Percentiles rank a stretch among this genome's conserved stretches.
These are phyloP conservation scores for Pollenia griseotomentosa DNA, from an alignment of 2,888 invertebrate genomes.

Conservation along the genomic window DNA sequence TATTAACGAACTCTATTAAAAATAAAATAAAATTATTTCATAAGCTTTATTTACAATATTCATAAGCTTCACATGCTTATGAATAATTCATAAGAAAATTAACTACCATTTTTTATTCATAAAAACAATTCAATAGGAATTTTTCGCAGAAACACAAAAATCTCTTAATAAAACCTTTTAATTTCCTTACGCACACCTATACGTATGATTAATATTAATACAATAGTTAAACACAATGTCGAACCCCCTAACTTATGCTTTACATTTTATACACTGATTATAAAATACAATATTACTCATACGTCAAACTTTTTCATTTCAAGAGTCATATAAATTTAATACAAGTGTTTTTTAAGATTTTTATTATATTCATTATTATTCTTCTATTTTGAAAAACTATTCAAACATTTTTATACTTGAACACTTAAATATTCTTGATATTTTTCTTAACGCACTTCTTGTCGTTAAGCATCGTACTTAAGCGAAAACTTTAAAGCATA, in stretches of 20 bases:
- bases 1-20: no score
- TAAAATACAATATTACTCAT: constrained; percentile 21
- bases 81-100: no score
- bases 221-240: background rate
- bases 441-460: constrained; percentile 53
- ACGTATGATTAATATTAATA: constrained; percentile 37
- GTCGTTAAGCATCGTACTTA: constrained; percentile 50
- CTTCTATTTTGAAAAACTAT: constrained; percentile 24
- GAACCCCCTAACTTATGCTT: constrained; percentile 2
- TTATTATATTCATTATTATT: constrained; percentile 8
- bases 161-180: background rate
- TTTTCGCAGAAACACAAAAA: background rate
- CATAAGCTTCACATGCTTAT: no score
- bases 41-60: no score
- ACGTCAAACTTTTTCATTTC: background rate
- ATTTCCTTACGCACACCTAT: background rate
- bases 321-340: constrained; percentile 31
- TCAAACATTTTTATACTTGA: constrained; percentile 50
- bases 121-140: background rate
- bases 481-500: constrained; percentile 63
- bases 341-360: background rate
- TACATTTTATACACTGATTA: background rate
- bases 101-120: background rate
- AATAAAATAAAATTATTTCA: no score
- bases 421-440: constrained; percentile 48